phyloP scores from a whole-genome alignment of 2,113 vertebrate species.

The Elaphurus davidianus region DNA sequence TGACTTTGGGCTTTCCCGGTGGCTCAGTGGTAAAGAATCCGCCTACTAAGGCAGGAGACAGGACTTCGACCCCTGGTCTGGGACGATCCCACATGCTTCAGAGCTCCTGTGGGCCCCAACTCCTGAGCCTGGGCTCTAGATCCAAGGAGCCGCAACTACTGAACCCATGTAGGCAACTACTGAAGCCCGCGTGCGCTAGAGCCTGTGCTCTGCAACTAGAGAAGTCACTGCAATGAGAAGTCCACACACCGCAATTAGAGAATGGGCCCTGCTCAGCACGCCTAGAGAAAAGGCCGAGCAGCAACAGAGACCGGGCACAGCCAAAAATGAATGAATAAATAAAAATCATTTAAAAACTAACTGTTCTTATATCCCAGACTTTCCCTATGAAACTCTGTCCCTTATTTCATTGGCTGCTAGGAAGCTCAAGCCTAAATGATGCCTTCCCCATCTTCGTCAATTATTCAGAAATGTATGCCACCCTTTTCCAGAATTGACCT shows the following conservation, averaged over 20 bases:
- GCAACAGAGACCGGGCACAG: rapidly evolving
- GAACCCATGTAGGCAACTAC: not conserved
- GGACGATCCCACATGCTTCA: not conserved
- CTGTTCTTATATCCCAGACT: not conserved
- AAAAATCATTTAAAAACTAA: not conserved
- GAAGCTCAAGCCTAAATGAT: not conserved
- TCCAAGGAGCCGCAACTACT: not conserved
- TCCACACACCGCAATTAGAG: rapidly evolving
- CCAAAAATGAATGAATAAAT: not conserved
- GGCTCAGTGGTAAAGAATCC: not conserved
- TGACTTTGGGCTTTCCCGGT: not conserved
- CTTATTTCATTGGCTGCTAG: not conserved
- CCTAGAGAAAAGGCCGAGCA: not conserved
- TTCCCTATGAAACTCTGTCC: not conserved
- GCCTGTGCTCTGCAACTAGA: not conserved
- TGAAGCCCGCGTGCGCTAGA: not conserved
- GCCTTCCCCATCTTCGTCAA: not conserved
- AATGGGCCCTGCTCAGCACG: not conserved
- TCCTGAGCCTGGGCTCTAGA: not conserved
- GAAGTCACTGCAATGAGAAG: not conserved
- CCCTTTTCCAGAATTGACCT: not conserved
- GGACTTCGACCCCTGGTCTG: not conserved
- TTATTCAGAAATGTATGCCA: not conserved
- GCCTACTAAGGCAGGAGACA: not conserved
- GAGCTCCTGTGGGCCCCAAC: not conserved